A percentile compares a stretch with the other conserved stretches of the same genome.
Evolutionary conservation across 2,888 invertebrate genomes (phyloP).

Genomic region (Podabrus alpinus): DNA sequence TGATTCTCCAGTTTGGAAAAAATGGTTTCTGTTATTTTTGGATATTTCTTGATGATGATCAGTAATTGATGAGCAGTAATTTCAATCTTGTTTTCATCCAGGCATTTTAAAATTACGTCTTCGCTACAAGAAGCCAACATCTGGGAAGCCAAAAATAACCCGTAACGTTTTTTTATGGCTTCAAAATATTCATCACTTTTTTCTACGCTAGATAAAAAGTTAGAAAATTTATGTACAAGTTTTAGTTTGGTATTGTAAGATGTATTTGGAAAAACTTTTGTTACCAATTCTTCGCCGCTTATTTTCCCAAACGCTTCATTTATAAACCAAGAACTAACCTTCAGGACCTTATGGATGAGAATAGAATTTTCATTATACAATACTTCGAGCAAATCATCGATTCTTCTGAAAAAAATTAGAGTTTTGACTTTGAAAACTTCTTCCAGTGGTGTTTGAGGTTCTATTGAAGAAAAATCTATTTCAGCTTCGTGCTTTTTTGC

Average conservation of each 20-base stretch:
- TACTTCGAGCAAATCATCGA: constrained; percentile 11
- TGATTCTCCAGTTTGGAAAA: neutral
- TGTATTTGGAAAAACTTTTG: constrained; percentile 16
- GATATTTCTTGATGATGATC: constrained; percentile 12
- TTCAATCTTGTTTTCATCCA: constrained; percentile 15
- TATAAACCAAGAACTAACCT: constrained; percentile 17
- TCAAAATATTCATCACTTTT: constrained; percentile 21
- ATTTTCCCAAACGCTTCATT: constrained; percentile 14
- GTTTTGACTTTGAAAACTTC: constrained; percentile 26
- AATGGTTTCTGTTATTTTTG: constrained; percentile 12
- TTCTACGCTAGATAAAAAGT: constrained; percentile 3
- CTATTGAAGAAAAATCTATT: constrained; percentile 9
- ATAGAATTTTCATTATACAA: constrained; percentile 19
- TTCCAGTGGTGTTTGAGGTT: constrained; percentile 16
- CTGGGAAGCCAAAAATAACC: constrained; percentile 18
- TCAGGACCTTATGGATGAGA: constrained; percentile 23
- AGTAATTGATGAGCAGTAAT: constrained; percentile 12
- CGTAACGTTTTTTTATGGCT: constrained; percentile 16
- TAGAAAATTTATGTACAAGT: constrained; percentile 14
- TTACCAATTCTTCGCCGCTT: constrained; percentile 10
- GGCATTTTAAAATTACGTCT: constrained; percentile 8
- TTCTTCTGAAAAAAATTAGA: constrained; percentile 12
- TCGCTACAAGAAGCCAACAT: constrained; percentile 18
- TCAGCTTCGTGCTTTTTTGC: neutral
- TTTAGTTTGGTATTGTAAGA: constrained; percentile 23